These are phyloP conservation scores for Myotis myotis DNA, from an alignment of 2,797 vertebrate species.

Conservation along the genomic window DNA sequence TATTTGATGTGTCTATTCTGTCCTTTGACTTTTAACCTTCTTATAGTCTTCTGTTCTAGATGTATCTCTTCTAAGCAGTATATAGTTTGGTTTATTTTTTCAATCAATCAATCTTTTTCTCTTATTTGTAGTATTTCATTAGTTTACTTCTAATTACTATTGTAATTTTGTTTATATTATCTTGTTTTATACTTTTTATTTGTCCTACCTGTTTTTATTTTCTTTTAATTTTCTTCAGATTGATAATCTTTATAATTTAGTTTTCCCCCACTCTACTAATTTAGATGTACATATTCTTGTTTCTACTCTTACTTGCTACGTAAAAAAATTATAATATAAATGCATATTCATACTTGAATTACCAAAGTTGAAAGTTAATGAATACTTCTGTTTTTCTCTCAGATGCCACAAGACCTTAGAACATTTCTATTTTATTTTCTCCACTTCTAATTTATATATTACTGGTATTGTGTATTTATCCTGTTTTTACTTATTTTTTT, in stretches of 20 bases:
- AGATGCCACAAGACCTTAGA: not conserved
- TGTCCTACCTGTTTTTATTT: not conserved
- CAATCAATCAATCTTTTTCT: not conserved
- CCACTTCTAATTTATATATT: not conserved
- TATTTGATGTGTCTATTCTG: not conserved
- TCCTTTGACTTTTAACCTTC: not conserved
- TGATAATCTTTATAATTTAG: not conserved
- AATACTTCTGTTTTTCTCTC: not conserved
- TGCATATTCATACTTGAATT: not conserved
- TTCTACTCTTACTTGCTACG: not conserved
- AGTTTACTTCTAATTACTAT: not conserved
- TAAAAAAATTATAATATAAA: not conserved
- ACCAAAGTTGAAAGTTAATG: not conserved
- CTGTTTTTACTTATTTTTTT: too few species aligned
- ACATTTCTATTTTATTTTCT: not conserved
- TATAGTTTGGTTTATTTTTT: not conserved
- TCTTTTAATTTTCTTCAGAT: not conserved
- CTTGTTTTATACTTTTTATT: not conserved
- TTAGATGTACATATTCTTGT: not conserved
- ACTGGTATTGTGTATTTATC: not conserved
- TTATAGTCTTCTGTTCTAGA: not conserved
- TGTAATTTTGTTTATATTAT: constrained; percentile 13
- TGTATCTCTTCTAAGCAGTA: not conserved
- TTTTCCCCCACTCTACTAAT: not conserved
- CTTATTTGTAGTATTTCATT: not conserved